These are phyloP conservation scores for Pissodes strobi DNA, from an alignment of 1,140 invertebrate species.

Conservation along the genomic window DNA sequence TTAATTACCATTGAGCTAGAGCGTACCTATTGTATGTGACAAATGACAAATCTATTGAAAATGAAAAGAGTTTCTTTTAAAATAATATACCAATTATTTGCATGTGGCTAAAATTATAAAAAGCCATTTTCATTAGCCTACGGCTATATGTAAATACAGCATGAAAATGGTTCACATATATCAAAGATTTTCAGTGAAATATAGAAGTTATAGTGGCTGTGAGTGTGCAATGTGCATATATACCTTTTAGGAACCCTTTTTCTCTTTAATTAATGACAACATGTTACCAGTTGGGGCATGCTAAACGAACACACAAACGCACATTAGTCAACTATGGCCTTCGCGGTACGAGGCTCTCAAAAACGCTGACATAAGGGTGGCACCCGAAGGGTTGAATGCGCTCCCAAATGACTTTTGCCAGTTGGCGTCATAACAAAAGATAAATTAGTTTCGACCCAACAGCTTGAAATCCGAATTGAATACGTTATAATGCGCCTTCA, in stretches of 20 bases:
- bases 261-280: constrained; percentile 7
- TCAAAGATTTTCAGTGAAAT: too few relatives aligned
- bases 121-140: too few relatives aligned
- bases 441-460: constrained; percentile 18
- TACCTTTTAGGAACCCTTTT: background rate
- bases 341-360: constrained; percentile 8
- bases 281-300: constrained; percentile 7
- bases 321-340: constrained; percentile 15
- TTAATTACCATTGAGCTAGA: too few relatives aligned
- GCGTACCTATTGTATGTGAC: too few relatives aligned
- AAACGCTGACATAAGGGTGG: constrained; percentile 12
- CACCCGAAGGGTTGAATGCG: constrained; percentile 11
- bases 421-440: constrained; percentile 29
- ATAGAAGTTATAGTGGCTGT: too few relatives aligned
- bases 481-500: constrained; percentile 4
- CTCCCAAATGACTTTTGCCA: constrained; percentile 26
- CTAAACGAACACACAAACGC: constrained; percentile 18
- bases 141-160: too few relatives aligned
- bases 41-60: too few relatives aligned
- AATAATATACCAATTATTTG: too few relatives aligned
- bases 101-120: too few relatives aligned
- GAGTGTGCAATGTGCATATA: too few relatives aligned
- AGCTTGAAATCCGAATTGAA: constrained; percentile 16
- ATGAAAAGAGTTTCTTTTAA: too few relatives aligned
- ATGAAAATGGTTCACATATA: too few relatives aligned